These are phyloP conservation scores for Bombyx huttoni DNA, from an alignment of 2,888 invertebrate genomes.

Conservation along the genomic window DNA sequence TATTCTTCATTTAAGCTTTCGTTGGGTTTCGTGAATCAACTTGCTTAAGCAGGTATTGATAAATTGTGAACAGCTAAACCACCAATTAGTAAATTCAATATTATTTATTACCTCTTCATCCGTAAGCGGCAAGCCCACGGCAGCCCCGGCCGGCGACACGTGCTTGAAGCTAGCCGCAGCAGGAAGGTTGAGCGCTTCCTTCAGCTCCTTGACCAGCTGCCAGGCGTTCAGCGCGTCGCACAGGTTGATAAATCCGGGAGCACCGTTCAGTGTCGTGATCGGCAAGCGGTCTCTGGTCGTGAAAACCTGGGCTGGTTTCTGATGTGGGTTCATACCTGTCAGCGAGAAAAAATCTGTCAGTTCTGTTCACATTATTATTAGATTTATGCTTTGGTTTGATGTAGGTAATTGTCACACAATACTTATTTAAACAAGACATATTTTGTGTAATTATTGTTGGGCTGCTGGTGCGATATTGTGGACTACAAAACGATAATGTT, in stretches of 20 bases:
- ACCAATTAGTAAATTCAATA: neutral
- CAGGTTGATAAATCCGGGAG: constrained; percentile 97
- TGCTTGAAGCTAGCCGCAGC: constrained; percentile 98
- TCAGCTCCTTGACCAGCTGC: constrained; percentile 94
- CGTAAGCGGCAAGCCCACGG: constrained; percentile 87
- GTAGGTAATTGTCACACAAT: too few species aligned
- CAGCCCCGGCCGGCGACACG: constrained; percentile 98
- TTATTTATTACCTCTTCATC: constrained; percentile 69
- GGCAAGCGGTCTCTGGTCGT: constrained; percentile 86
- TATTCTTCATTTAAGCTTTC: too few species aligned
- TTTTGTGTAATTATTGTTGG: too few species aligned
- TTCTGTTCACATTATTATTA: neutral
- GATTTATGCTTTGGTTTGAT: too few species aligned
- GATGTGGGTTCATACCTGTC: constrained; percentile 94
- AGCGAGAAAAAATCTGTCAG: neutral
- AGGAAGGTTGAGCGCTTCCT: constrained; percentile 82
- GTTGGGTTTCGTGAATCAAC: too few species aligned
- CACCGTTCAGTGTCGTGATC: constrained; percentile 90
- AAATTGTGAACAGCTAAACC: too few species aligned
- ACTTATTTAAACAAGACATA: too few species aligned
- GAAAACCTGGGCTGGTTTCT: constrained; percentile 94
- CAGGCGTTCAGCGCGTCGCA: constrained; percentile 98
- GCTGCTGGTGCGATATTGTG: too few species aligned
- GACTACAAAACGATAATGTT: too few species aligned
- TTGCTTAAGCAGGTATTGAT: too few species aligned